These are phyloP conservation scores for Platichthys stellatus DNA, from an alignment of 2,113 vertebrate genomes.

Conservation along the genomic window DNA sequence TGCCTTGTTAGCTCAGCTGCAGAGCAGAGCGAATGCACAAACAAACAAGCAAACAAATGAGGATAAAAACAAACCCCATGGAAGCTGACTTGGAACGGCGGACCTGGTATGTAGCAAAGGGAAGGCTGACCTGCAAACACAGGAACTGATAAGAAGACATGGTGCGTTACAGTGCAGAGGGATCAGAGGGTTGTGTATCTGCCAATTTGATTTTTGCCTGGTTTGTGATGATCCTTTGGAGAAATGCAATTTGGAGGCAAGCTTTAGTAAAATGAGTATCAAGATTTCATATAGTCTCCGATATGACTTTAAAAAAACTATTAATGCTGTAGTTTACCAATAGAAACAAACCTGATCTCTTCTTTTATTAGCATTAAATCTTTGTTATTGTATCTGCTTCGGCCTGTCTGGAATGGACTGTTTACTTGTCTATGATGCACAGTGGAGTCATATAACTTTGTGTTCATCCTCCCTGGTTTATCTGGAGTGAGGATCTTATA, in stretches of 20 bases:
- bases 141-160: conserved; percentile 30
- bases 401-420: too few relatives aligned
- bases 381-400: not conserved
- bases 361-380: not conserved
- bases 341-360: not conserved
- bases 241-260: conserved; percentile 9
- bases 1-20: conserved; percentile 83
- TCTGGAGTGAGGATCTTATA: too few relatives aligned
- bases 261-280: conserved; percentile 31
- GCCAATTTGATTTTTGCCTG: conserved; percentile 9
- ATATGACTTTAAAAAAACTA: not conserved
- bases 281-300: not conserved
- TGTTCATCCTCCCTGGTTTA: too few relatives aligned
- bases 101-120: conserved; percentile 20
- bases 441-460: too few relatives aligned
- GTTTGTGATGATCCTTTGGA: not conserved
- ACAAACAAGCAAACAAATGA: conserved; percentile 76
- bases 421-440: too few relatives aligned
- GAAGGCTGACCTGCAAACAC: conserved; percentile 56
- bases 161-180: not conserved
- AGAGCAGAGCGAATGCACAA: conserved; percentile 69
- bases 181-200: conserved; percentile 8
- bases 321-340: conserved; percentile 18
- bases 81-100: conserved; percentile 49
- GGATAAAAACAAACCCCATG: conserved; percentile 63